Percentiles rank a stretch among this genome's conserved stretches.
These are phyloP conservation scores for Eutolmus rufibarbis DNA, from an alignment of 2,888 invertebrate genomes.

Conservation along the genomic window DNA sequence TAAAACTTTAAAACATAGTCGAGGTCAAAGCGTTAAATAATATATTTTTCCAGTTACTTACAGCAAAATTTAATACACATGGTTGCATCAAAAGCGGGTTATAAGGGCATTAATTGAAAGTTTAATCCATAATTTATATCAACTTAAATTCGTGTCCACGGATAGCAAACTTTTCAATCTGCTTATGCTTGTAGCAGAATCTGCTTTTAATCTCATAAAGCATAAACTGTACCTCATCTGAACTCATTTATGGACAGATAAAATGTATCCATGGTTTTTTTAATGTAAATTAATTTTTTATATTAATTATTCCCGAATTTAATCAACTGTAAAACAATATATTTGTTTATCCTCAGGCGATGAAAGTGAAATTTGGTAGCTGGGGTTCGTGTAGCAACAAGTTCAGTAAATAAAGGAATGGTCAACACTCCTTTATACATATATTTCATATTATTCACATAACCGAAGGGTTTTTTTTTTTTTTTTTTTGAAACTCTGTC, in stretches of 20 bases:
- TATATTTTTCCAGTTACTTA: too few species aligned
- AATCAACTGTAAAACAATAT: not conserved
- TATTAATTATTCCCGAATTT: not conserved
- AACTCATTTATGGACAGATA: not conserved
- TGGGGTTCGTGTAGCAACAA: not conserved
- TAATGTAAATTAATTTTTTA: not conserved
- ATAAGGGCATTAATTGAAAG: not conserved
- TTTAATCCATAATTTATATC: not conserved
- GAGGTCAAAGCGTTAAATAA: too few species aligned
- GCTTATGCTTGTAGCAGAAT: not conserved
- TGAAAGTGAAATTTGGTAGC: not conserved
- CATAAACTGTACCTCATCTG: not conserved
- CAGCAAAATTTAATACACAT: not conserved
- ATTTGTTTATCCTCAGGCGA: not conserved
- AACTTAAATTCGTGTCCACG: not conserved
- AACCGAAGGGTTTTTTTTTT: not conserved
- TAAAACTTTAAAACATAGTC: too few species aligned
- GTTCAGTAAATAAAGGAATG: not conserved
- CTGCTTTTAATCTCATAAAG: not conserved
- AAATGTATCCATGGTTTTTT: not conserved
- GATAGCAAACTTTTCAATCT: not conserved
- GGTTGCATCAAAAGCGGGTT: not conserved
- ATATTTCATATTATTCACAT: not conserved
- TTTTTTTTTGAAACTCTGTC: not conserved
- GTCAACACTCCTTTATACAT: not conserved